Percentiles rank a stretch among this genome's conserved stretches.
Evolutionary conservation across 2,888 invertebrate genomes (phyloP).

Genomic region (Drosophila prostipennis): DNA sequence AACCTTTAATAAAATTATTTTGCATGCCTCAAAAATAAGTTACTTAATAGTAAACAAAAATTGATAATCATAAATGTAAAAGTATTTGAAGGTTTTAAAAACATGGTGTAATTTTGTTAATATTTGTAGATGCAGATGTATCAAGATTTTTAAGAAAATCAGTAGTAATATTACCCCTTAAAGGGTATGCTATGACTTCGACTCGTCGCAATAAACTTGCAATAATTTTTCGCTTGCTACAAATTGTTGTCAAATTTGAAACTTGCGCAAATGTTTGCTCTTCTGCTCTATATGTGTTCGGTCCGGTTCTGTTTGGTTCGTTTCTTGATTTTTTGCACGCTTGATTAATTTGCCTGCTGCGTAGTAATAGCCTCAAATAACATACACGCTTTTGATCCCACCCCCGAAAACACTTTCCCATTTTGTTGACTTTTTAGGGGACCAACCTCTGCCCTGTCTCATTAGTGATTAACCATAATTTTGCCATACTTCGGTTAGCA

Average conservation of each 20-base stretch:
- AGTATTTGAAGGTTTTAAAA: too few relatives aligned
- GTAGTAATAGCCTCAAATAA: conserved; percentile 60
- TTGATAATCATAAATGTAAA: too few relatives aligned
- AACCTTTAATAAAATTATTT: too few relatives aligned
- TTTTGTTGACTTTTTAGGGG: not conserved
- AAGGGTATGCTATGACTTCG: conserved; percentile 22
- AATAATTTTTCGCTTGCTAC: conserved; percentile 47
- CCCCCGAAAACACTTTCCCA: not conserved
- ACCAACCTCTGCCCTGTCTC: conserved; percentile 49
- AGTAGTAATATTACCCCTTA: too few relatives aligned
- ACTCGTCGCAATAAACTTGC: not conserved
- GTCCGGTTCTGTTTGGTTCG: conserved; percentile 18
- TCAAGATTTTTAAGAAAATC: too few relatives aligned
- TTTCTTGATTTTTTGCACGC: conserved; percentile 53
- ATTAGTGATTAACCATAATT: conserved; percentile 69
- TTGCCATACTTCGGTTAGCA: conserved; percentile 45
- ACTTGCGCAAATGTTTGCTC: conserved; percentile 53
- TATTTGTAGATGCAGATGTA: too few relatives aligned
- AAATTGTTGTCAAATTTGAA: conserved; percentile 76
- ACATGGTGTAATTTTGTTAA: too few relatives aligned
- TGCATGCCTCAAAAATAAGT: too few relatives aligned
- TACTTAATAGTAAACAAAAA: too few relatives aligned
- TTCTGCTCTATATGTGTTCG: conserved; percentile 12
- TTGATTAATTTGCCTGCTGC: conserved; percentile 76
- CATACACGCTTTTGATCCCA: conserved; percentile 43